Evolutionary conservation across 2,888 invertebrate genomes (phyloP).

Genomic region (Himalopsyche anomala): DNA sequence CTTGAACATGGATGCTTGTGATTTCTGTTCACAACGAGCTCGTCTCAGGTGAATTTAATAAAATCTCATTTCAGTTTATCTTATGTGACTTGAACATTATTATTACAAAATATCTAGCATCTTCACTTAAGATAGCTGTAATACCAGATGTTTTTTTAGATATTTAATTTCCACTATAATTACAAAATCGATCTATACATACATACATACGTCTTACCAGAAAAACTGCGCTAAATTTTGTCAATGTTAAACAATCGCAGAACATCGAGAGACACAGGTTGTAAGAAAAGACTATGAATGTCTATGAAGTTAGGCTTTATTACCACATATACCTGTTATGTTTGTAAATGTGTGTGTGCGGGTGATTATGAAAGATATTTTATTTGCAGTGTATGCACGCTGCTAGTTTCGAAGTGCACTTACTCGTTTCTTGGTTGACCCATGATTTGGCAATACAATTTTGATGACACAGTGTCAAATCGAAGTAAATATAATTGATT

Average conservation of each 20-base stretch:
- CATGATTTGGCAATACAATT: neutral
- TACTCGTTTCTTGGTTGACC: neutral
- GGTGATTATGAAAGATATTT: conserved; percentile 30
- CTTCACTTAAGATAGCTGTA: too few species aligned
- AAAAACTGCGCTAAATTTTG: neutral
- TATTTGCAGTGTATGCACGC: conserved; percentile 16
- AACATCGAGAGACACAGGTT: neutral
- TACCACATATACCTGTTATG: neutral
- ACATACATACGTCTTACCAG: neutral
- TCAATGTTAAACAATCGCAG: neutral
- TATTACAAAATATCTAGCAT: too few species aligned
- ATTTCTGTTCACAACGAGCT: too few species aligned
- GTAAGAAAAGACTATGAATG: neutral
- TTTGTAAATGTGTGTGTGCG: neutral
- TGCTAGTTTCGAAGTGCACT: conserved; percentile 3
- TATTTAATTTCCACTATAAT: too few species aligned
- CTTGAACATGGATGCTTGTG: too few species aligned
- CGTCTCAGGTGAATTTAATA: too few species aligned
- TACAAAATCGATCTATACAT: too few species aligned
- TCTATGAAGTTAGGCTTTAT: neutral
- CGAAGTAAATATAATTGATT: too few species aligned
- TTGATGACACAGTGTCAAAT: too few species aligned
- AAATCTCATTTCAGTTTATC: too few species aligned
- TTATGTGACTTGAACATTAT: too few species aligned
- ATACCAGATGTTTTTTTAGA: too few species aligned